Percentiles rank a stretch among this genome's conserved stretches.
Evolutionary conservation across 1,140 invertebrate genomes (phyloP).

Genomic region (Liolophura sinensis): DNA sequence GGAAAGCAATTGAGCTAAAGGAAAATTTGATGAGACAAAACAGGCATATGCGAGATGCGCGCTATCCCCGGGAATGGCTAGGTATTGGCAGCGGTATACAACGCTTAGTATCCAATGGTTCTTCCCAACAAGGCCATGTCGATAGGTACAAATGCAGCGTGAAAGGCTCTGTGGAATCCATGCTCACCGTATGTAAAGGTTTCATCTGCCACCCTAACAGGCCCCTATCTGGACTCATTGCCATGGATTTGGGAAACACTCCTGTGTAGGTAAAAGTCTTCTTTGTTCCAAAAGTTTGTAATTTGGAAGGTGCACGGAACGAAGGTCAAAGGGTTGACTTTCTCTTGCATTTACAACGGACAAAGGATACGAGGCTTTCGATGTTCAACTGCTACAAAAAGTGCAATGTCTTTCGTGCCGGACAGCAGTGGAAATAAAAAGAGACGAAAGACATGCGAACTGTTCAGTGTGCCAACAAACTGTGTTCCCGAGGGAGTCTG

Average conservation of each 20-base stretch:
- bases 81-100: constrained; percentile 19
- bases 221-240: constrained; percentile 14
- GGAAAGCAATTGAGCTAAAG: constrained; percentile 14
- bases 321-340: constrained; percentile 23
- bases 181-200: constrained; percentile 23
- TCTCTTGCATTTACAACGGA: constrained; percentile 20
- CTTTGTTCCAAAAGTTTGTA: constrained; percentile 14
- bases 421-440: constrained; percentile 10
- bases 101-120: constrained; percentile 11
- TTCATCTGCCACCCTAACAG: constrained; percentile 20
- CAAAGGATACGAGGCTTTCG: constrained; percentile 28
- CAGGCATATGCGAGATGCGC: constrained; percentile 10
- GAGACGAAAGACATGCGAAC: constrained; percentile 6
- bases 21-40: constrained; percentile 15
- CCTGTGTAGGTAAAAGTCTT: constrained; percentile 12
- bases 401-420: constrained; percentile 4
- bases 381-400: constrained; percentile 13
- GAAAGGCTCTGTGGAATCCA: neutral
- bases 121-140: neutral
- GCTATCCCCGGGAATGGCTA: constrained; percentile 26
- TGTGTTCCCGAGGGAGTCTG: too few species aligned
- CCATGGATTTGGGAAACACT: constrained; percentile 21
- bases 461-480: neutral
- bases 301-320: constrained; percentile 7
- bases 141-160: neutral